Evolutionary conservation across 1,140 invertebrate species (phyloP).

Genomic region (Halesus radiatus): DNA sequence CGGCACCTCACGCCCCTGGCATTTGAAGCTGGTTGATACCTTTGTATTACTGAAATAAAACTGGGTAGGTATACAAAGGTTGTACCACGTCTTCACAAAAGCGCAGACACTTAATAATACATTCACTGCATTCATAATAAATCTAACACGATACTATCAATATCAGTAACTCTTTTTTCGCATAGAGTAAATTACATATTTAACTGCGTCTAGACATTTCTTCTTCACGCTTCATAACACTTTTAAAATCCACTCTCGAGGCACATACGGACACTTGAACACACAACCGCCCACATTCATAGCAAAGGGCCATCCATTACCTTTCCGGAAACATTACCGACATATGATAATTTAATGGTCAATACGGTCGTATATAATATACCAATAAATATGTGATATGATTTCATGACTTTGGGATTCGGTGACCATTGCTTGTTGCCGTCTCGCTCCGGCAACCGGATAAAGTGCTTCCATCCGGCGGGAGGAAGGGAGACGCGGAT

Average conservation of each 20-base stretch:
- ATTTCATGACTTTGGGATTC: conserved; percentile 39
- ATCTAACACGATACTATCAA: background rate
- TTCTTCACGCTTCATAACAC: conserved; percentile 47
- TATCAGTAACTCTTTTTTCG: conserved; percentile 2
- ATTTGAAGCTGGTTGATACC: too few species aligned
- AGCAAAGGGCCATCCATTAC: conserved; percentile 39
- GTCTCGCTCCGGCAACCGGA: background rate
- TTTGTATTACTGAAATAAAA: too few species aligned
- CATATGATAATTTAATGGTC: conserved; percentile 58
- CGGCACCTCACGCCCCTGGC: too few species aligned
- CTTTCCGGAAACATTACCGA: conserved; percentile 48
- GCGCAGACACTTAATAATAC: too few species aligned
- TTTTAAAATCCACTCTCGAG: conserved; percentile 10
- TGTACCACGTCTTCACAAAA: too few species aligned
- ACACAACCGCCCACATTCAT: background rate
- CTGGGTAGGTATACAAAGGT: too few species aligned
- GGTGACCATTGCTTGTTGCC: conserved; percentile 35
- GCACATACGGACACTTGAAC: conserved; percentile 21
- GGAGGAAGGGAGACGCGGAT: conserved; percentile 23
- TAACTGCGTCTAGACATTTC: conserved; percentile 31
- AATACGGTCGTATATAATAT: conserved; percentile 56
- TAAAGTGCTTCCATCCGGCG: background rate
- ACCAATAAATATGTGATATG: conserved; percentile 56
- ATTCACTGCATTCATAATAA: background rate
- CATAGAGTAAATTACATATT: background rate